phyloP scores from a whole-genome alignment of 2,888 invertebrate species.

The Eupeodes latifasciatus region DNA sequence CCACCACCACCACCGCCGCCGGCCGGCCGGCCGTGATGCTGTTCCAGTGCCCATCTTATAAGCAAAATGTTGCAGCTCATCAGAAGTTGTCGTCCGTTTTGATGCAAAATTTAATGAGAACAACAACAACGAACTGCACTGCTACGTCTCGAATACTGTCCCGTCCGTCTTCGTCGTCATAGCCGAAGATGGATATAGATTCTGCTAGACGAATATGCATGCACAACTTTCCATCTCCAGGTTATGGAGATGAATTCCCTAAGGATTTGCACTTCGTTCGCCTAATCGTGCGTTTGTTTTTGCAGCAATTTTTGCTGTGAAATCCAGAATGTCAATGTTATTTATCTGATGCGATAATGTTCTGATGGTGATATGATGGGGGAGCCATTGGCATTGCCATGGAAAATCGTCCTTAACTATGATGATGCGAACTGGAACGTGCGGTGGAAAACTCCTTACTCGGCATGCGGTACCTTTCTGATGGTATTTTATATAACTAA shows the following conservation, averaged over 20 bases:
- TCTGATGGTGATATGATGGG: slow-evolving; percentile 23
- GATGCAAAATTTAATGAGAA: slow-evolving; percentile 74
- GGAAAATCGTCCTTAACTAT: slow-evolving; percentile 46
- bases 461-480: slow-evolving; percentile 53
- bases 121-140: slow-evolving; percentile 33
- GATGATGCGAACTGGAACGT: slow-evolving; percentile 29
- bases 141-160: neutral
- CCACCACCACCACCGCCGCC: slow-evolving; percentile 17
- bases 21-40: neutral
- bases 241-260: slow-evolving; percentile 65
- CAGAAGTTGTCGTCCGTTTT: slow-evolving; percentile 35
- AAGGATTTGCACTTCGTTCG: slow-evolving; percentile 66
- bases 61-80: slow-evolving; percentile 54
- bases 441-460: slow-evolving; percentile 47
- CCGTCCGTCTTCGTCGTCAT: neutral
- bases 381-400: slow-evolving; percentile 14
- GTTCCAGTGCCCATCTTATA: slow-evolving; percentile 1
- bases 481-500: slow-evolving; percentile 48
- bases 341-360: slow-evolving; percentile 31
- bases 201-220: slow-evolving; percentile 38
- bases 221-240: neutral
- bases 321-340: slow-evolving; percentile 48
- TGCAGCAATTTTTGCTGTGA: slow-evolving; percentile 6
- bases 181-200: slow-evolving; percentile 66
- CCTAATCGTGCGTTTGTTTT: slow-evolving; percentile 52